These are phyloP conservation scores for Polydrusus pterygomalis DNA, from an alignment of 2,888 invertebrate genomes.

Conservation along the genomic window DNA sequence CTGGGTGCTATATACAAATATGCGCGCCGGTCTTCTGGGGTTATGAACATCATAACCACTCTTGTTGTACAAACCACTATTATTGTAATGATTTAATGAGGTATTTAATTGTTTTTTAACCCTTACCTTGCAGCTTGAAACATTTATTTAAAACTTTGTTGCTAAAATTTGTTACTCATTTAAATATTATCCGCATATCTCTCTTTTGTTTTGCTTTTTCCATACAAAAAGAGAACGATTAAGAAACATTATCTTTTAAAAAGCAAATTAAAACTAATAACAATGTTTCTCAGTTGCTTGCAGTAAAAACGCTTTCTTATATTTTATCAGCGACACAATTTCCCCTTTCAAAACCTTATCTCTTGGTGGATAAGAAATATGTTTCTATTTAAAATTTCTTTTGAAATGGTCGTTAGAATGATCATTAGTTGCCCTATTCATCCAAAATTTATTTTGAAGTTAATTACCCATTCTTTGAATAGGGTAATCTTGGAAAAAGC, in stretches of 20 bases:
- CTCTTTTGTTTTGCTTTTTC: too few species aligned
- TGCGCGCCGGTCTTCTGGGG: too few species aligned
- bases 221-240: neutral
- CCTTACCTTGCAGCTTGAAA: too few species aligned
- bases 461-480: slow-evolving; percentile 29
- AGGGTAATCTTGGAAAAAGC: slow-evolving; percentile 21
- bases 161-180: too few species aligned
- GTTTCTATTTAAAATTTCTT: slow-evolving; percentile 19
- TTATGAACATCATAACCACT: too few species aligned
- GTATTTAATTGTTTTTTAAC: too few species aligned
- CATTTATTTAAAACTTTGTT: too few species aligned
- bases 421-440: slow-evolving; percentile 25
- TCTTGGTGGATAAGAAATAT: slow-evolving; percentile 20
- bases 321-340: neutral
- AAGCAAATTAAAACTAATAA: neutral
- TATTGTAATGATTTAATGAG: too few species aligned
- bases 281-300: neutral
- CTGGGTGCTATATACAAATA: too few species aligned
- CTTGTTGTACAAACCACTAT: too few species aligned
- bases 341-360: slow-evolving; percentile 14
- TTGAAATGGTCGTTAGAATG: slow-evolving; percentile 11
- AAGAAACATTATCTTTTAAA: neutral
- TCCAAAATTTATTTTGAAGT: slow-evolving; percentile 23
- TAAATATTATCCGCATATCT: too few species aligned
- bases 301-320: neutral